These are phyloP conservation scores for Prostheceraeus crozeri DNA, from an alignment of 2,888 invertebrate genomes.

Conservation along the genomic window DNA sequence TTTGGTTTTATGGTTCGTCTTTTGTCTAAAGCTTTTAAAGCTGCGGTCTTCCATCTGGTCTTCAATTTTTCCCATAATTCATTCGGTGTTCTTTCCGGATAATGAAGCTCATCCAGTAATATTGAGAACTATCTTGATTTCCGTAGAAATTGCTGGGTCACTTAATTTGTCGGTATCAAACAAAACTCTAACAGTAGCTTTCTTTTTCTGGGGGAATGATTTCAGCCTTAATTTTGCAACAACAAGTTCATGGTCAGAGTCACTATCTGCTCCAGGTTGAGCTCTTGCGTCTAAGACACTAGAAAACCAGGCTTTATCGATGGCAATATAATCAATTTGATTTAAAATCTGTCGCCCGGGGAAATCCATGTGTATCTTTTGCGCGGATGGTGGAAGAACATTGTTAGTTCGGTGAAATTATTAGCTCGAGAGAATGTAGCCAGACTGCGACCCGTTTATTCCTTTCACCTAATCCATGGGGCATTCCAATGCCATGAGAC, in stretches of 20 bases:
- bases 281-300: constrained; percentile 9
- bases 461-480: neutral
- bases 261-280: constrained; percentile 10
- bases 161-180: too few species aligned
- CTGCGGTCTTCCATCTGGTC: constrained; percentile 4
- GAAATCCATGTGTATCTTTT: constrained; percentile 12
- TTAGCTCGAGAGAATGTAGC: constrained; percentile 9
- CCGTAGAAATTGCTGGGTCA: too few species aligned
- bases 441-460: too few species aligned
- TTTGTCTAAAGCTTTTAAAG: too few species aligned
- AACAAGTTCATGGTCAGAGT: constrained; percentile 13
- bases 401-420: neutral
- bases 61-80: constrained; percentile 19
- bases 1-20: too few species aligned
- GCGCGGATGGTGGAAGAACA: neutral
- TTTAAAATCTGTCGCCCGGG: neutral
- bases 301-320: neutral
- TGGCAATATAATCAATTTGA: constrained; percentile 7
- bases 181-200: too few species aligned
- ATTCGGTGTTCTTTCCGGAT: constrained; percentile 10
- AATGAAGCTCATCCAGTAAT: too few species aligned
- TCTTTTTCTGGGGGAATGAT: constrained; percentile 6
- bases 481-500: too few species aligned
- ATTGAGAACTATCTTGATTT: too few species aligned
- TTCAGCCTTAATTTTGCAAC: neutral